These are phyloP conservation scores for Pissodes strobi DNA, from an alignment of 1,140 invertebrate genomes.

Conservation along the genomic window DNA sequence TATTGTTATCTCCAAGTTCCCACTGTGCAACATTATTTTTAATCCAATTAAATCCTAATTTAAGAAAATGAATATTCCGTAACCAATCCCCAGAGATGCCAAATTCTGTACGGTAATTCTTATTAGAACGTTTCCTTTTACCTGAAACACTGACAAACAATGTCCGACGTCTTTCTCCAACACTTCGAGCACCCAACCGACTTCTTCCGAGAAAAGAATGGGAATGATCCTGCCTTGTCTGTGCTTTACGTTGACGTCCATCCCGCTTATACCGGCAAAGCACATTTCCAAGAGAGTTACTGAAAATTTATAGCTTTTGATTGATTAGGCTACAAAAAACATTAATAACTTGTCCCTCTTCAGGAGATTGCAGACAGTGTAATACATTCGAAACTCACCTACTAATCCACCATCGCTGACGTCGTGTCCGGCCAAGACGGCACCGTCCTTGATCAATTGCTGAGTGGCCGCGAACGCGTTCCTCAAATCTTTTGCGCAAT, in stretches of 20 bases:
- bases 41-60: too few species aligned
- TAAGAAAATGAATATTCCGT: too few species aligned
- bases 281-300: conserved; percentile 93
- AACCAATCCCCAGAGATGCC: too few species aligned
- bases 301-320: background rate
- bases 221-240: conserved; percentile 64
- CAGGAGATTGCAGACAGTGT: too few species aligned
- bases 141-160: conserved; percentile 49
- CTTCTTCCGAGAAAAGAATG: conserved; percentile 87
- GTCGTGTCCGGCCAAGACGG: conserved; percentile 90
- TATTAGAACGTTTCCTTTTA: too few species aligned
- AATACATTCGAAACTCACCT: too few species aligned
- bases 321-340: too few species aligned
- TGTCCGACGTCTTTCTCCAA: conserved; percentile 63
- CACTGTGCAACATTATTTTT: too few species aligned
- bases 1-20: too few species aligned
- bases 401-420: conserved; percentile 95
- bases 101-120: too few species aligned
- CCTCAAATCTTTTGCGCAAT: conserved; percentile 67
- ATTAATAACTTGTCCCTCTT: too few species aligned
- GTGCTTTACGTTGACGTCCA: conserved; percentile 70
- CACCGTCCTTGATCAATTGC: conserved; percentile 72
- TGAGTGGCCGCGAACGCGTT: conserved; percentile 85
- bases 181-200: conserved; percentile 91
- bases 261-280: conserved; percentile 86